Evolutionary conservation across 2,797 vertebrate species (phyloP).

Genomic region (Pyrocephalus nanus): DNA sequence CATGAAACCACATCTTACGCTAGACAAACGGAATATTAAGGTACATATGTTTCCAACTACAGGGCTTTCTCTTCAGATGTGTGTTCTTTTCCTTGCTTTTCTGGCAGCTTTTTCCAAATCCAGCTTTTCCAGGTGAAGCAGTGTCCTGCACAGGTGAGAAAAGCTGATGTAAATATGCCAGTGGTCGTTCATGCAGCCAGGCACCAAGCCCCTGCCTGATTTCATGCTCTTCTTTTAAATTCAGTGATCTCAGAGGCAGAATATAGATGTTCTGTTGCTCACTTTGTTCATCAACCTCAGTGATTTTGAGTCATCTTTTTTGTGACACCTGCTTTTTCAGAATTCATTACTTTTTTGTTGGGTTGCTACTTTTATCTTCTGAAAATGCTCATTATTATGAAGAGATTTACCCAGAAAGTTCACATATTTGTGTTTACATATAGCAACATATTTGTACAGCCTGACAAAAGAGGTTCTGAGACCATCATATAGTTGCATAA

Average conservation of each 20-base stretch:
- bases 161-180: neutral
- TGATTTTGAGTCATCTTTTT: neutral
- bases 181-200: neutral
- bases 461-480: neutral
- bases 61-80: neutral
- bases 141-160: neutral
- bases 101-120: neutral
- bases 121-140: neutral
- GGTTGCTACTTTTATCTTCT: neutral
- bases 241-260: neutral
- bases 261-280: neutral
- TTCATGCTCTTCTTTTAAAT: neutral
- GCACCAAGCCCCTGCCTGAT: neutral
- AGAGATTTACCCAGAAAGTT: neutral
- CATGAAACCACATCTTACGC: slow-evolving; percentile 1
- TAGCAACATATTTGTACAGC: neutral
- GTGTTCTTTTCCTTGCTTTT: neutral
- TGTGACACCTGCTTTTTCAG: neutral
- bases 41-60: neutral
- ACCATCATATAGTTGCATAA: neutral
- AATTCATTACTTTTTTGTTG: neutral
- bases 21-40: slow-evolving; percentile 1
- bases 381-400: neutral
- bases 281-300: neutral
- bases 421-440: neutral